Conservation (phyloP, 2,797 vertebrate genomes). For the Sebastes matsubarae region DNA sequence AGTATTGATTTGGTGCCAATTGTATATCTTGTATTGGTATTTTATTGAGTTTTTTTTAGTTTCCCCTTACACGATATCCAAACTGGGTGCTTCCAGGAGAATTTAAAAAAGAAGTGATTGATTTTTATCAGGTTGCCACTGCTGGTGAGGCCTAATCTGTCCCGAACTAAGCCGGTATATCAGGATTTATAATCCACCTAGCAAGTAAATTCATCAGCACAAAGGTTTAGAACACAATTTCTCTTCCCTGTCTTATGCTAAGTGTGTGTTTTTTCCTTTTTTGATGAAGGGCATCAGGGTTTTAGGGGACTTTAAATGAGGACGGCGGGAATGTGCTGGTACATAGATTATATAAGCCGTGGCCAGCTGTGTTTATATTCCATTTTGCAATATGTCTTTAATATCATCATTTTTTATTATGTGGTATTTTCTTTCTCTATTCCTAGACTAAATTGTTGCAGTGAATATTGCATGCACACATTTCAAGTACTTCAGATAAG, state of each 20-base stretch:
- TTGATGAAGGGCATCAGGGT: constrained; percentile 27
- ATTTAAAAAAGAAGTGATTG: neutral
- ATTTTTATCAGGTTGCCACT: constrained; percentile 41
- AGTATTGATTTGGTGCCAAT: neutral
- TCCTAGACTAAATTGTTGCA: neutral
- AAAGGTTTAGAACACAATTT: constrained; percentile 69
- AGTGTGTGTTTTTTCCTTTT: constrained; percentile 27
- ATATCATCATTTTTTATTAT: constrained; percentile 24
- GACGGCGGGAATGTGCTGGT: constrained; percentile 22
- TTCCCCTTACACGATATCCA: neutral
- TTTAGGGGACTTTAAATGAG: constrained; percentile 37
- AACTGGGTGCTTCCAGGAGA: neutral
- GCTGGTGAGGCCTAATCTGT: constrained; percentile 69
- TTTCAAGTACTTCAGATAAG: neutral
- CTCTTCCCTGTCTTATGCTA: constrained; percentile 16
- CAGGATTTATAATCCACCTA: constrained; percentile 78
- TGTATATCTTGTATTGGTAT: neutral
- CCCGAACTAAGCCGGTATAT: constrained; percentile 59
- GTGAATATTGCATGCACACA: neutral
- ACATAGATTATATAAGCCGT: constrained; percentile 29
- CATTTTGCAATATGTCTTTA: constrained; percentile 35
- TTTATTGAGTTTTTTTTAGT: neutral
- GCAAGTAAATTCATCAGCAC: constrained; percentile 71
- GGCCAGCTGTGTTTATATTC: constrained; percentile 33
- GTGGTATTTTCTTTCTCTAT: neutral